These are phyloP conservation scores for Perca schrenkii DNA, from an alignment of 2,113 vertebrate species.

Conservation along the genomic window DNA sequence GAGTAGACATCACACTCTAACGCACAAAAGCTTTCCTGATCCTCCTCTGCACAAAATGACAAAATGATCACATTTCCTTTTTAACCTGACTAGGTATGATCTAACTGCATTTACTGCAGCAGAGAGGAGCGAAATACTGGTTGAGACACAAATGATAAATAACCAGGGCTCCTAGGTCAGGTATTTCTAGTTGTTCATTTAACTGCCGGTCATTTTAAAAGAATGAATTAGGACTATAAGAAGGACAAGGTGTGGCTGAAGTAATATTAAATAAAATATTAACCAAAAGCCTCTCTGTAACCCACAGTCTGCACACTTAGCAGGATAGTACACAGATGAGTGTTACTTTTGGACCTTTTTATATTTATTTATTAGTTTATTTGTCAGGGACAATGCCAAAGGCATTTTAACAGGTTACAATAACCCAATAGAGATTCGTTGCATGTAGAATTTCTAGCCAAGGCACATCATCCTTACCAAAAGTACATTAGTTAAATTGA, in stretches of 20 bases:
- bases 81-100: too few species aligned
- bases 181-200: not conserved
- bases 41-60: not conserved
- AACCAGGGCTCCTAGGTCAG: not conserved
- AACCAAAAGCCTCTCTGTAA: not conserved
- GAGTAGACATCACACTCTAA: not conserved
- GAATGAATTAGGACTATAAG: not conserved
- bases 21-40: not conserved
- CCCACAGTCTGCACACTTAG: not conserved
- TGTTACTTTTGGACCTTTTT: not conserved
- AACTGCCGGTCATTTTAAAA: not conserved
- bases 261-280: not conserved
- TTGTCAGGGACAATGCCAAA: too few species aligned
- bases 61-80: not conserved
- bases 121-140: not conserved
- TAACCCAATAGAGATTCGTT: too few species aligned
- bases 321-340: not conserved
- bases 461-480: too few species aligned
- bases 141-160: not conserved
- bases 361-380: too few species aligned
- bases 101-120: not conserved
- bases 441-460: too few species aligned
- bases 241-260: not conserved
- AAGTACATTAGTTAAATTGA: too few species aligned
- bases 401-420: too few species aligned